Conservation (phyloP, 2,888 invertebrate species). For the Drosophila melanosoma region DNA sequence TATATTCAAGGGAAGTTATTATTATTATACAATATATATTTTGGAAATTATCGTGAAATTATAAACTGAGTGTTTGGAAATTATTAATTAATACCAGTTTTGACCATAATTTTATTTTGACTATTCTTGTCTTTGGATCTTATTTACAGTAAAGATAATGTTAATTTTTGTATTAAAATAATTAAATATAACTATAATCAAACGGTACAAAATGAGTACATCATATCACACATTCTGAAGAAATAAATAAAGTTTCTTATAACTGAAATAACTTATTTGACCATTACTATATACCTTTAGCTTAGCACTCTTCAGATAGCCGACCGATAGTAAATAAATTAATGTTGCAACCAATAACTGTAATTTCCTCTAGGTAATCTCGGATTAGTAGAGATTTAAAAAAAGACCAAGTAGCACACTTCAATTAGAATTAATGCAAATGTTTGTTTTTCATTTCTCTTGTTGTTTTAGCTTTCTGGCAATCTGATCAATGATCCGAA, state of each 20-base stretch:
- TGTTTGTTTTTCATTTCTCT: not conserved
- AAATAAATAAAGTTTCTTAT: not conserved
- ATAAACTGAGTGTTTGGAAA: not conserved
- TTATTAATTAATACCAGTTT: not conserved
- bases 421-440: not conserved
- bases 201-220: not conserved
- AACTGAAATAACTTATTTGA: not conserved
- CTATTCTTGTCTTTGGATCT: not conserved
- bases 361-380: not conserved
- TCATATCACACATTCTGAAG: not conserved
- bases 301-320: not conserved
- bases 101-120: not conserved
- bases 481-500: slow-evolving; percentile 92
- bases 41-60: not conserved
- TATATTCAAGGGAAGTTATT: not conserved
- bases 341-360: not conserved
- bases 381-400: not conserved
- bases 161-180: not conserved
- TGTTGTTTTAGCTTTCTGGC: slow-evolving; percentile 90
- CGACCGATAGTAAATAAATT: not conserved
- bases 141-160: not conserved
- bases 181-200: not conserved
- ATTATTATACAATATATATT: not conserved
- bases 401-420: not conserved
- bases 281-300: not conserved